Evolutionary conservation across 1,140 invertebrate genomes (phyloP).

Genomic region (Hetaerina americana): DNA sequence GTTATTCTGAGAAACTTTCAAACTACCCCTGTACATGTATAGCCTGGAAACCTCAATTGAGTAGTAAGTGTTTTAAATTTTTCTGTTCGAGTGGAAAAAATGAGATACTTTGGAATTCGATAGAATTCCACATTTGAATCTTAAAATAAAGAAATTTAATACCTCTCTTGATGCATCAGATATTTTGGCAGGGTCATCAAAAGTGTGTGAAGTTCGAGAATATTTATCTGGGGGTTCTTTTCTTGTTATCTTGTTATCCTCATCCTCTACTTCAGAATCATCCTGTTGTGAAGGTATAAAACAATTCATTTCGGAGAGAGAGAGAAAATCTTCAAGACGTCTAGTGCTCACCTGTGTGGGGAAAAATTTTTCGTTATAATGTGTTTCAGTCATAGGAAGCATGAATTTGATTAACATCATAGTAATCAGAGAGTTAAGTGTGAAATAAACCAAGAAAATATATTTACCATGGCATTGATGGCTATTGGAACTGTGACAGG

Average conservation of each 20-base stretch:
- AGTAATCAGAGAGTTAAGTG: not conserved
- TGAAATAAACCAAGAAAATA: not conserved
- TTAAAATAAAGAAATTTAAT: not conserved
- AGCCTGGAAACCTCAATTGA: too few relatives aligned
- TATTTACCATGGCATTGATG: slow-evolving; percentile 56
- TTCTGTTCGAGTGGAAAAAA: too few relatives aligned
- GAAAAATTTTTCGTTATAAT: too few relatives aligned
- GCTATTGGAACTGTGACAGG: slow-evolving; percentile 65
- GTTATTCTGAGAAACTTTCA: too few relatives aligned
- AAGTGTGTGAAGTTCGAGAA: not conserved
- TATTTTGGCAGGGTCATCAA: not conserved
- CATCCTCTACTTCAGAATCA: not conserved
- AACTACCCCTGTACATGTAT: too few relatives aligned
- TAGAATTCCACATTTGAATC: too few relatives aligned
- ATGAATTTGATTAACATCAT: slow-evolving; percentile 1
- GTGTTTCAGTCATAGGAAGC: too few relatives aligned
- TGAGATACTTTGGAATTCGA: too few relatives aligned
- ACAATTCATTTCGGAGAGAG: slow-evolving; percentile 40
- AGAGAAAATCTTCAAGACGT: slow-evolving; percentile 50
- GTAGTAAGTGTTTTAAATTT: too few relatives aligned
- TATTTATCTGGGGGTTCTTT: not conserved
- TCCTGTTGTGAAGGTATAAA: not conserved
- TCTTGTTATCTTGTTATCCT: not conserved
- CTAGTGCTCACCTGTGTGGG: slow-evolving; percentile 55
- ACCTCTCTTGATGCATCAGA: not conserved